phyloP scores from a whole-genome alignment of 2,797 vertebrate species.

The Rhynchonycteris naso region DNA sequence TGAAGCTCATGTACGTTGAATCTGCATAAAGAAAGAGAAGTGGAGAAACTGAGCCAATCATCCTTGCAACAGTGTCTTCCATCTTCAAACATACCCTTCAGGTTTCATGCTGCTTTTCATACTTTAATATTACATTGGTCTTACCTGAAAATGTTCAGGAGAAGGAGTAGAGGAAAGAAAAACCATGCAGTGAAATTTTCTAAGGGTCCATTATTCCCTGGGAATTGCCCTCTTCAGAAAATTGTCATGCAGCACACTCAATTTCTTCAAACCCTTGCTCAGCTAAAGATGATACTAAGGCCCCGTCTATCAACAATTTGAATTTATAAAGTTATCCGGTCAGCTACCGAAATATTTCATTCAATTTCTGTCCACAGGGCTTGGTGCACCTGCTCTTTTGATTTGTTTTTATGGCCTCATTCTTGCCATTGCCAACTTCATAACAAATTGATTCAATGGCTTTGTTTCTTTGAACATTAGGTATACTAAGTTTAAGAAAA shows the following conservation, averaged over 20 bases:
- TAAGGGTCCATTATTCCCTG: background rate
- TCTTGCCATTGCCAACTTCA: conserved; percentile 27
- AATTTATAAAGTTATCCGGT: background rate
- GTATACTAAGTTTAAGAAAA: conserved; percentile 10
- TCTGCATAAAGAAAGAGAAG: background rate
- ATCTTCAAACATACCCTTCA: background rate
- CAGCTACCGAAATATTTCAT: background rate
- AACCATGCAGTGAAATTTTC: background rate
- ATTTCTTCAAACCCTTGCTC: conserved; percentile 27
- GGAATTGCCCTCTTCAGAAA: conserved; percentile 25
- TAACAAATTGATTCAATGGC: background rate
- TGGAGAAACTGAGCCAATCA: background rate
- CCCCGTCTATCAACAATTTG: background rate
- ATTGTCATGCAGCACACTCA: background rate
- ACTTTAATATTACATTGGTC: background rate
- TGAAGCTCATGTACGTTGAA: background rate
- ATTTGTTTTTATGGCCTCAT: background rate
- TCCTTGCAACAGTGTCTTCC: background rate
- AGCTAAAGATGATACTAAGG: background rate
- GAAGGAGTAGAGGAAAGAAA: background rate
- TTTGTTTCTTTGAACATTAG: background rate
- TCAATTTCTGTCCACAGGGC: background rate
- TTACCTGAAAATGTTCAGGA: conserved; percentile 48
- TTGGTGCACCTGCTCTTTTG: background rate
- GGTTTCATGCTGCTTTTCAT: conserved; percentile 13